Percentiles rank a stretch among this genome's conserved stretches.
These are phyloP conservation scores for Deroptyus accipitrinus DNA, from an alignment of 2,113 vertebrate genomes.

Conservation along the genomic window DNA sequence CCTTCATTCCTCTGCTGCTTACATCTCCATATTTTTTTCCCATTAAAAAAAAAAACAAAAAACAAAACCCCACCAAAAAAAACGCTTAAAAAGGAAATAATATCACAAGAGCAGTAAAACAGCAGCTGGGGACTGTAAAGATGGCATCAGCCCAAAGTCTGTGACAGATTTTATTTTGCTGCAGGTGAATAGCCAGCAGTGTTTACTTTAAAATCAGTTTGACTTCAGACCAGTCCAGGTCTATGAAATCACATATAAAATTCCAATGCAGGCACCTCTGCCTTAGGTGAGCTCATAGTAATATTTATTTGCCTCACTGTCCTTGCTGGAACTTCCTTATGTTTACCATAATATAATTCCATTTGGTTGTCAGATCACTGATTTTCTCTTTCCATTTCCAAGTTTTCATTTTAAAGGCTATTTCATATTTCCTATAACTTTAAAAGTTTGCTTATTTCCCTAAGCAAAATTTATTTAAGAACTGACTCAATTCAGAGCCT, in stretches of 20 bases:
- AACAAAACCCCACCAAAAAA: background rate
- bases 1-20: background rate
- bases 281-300: background rate
- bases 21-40: background rate
- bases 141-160: background rate
- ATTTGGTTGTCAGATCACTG: constrained; percentile 21
- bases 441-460: background rate
- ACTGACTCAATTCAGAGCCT: background rate
- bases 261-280: background rate
- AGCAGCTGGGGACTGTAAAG: background rate
- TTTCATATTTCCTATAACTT: background rate
- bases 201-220: background rate
- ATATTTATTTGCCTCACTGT: background rate
- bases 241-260: background rate
- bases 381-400: background rate
- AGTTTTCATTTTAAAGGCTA: constrained; percentile 5
- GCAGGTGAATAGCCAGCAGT: background rate
- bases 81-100: background rate
- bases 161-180: background rate
- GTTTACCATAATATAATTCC: background rate
- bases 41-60: background rate
- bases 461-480: background rate
- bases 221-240: background rate
- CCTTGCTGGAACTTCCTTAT: background rate
- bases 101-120: background rate